phyloP scores from a whole-genome alignment of 2,113 vertebrate genomes.

The Diadophis punctatus region DNA sequence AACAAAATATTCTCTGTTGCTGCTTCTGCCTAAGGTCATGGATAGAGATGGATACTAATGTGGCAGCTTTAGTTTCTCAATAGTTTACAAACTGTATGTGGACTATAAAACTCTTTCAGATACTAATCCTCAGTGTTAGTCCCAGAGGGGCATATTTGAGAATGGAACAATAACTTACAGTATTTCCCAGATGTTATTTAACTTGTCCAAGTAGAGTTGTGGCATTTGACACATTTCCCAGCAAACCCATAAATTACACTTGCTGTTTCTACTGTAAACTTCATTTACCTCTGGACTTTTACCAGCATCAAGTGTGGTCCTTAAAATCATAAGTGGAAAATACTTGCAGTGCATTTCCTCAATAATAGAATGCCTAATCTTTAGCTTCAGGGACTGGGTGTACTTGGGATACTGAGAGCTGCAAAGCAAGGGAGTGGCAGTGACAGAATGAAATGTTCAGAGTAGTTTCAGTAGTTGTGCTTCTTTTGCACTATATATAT shows the following conservation, averaged over 20 bases:
- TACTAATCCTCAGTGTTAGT: not conserved
- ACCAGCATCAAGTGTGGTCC: fast-evolving
- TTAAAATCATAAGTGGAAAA: conserved; percentile 43
- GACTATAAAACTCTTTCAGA: not conserved
- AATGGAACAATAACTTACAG: not conserved
- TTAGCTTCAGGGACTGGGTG: conserved; percentile 62
- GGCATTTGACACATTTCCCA: not conserved
- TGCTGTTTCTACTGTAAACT: not conserved
- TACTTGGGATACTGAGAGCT: conserved; percentile 41
- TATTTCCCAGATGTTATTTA: not conserved
- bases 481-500: conserved; percentile 21
- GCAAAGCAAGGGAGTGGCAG: conserved; percentile 47
- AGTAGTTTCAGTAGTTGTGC: conserved; percentile 40
- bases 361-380: conserved; percentile 57
- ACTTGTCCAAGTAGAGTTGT: not conserved
- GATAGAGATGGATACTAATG: not conserved
- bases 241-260: not conserved
- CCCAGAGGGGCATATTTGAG: not conserved
- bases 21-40: not conserved
- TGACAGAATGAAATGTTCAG: conserved; percentile 39
- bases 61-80: not conserved
- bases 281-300: not conserved
- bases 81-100: not conserved
- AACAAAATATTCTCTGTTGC: not conserved
- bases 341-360: conserved; percentile 49